phyloP scores from a whole-genome alignment of 2,113 vertebrate species.

The Thunnus thynnus region DNA sequence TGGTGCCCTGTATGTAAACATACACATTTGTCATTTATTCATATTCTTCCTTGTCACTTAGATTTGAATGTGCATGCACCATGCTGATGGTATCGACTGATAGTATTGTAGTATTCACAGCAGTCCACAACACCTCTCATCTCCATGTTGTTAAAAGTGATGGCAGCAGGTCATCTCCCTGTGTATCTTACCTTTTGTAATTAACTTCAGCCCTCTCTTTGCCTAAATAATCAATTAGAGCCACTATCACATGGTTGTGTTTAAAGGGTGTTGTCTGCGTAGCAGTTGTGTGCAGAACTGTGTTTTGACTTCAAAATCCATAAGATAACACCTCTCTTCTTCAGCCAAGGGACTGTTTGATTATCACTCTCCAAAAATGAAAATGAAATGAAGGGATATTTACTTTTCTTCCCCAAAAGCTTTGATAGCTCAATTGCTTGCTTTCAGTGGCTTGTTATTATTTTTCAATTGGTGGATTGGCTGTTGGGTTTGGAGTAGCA shows the following conservation, averaged over 20 bases:
- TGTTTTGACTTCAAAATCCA: slow-evolving; percentile 80
- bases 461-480: slow-evolving; percentile 85
- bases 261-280: slow-evolving; percentile 67
- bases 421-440: slow-evolving; percentile 85
- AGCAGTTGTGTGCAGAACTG: slow-evolving; percentile 62
- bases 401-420: slow-evolving; percentile 80
- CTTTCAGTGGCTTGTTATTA: slow-evolving; percentile 85
- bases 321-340: slow-evolving; percentile 72
- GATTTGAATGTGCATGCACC: no score
- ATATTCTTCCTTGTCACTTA: no score
- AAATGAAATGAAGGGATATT: slow-evolving; percentile 82
- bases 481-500: slow-evolving; percentile 72
- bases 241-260: slow-evolving; percentile 42
- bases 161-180: slow-evolving; percentile 17
- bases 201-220: slow-evolving; percentile 47
- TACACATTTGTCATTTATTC: no score
- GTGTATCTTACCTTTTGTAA: slow-evolving; percentile 42
- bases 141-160: slow-evolving; percentile 7
- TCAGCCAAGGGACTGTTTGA: slow-evolving; percentile 68
- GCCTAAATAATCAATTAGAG: slow-evolving; percentile 61
- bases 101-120: not conserved
- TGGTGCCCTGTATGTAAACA: no score
- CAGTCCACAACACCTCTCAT: not conserved
- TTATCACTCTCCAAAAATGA: slow-evolving; percentile 78
- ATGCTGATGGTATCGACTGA: no score